Evolutionary conservation across 2,888 invertebrate genomes (phyloP).

Genomic region (Seira ritae): DNA sequence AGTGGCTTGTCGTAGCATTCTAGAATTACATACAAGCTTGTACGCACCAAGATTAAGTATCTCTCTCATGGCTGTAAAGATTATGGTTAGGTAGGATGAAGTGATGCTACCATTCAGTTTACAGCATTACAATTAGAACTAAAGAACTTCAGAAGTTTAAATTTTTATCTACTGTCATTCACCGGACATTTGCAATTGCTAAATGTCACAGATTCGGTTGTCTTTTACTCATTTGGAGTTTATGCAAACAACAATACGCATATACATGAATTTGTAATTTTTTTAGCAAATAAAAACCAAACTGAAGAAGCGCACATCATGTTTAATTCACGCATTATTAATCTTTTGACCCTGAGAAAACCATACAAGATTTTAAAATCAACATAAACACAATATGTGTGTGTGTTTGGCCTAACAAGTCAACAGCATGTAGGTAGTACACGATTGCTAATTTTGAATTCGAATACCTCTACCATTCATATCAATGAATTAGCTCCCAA

Average conservation of each 20-base stretch:
- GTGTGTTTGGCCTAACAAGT: neutral
- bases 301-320: neutral
- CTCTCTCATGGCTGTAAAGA: neutral
- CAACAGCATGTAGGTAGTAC: neutral
- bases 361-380: neutral
- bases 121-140: too few relatives aligned
- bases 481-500: neutral
- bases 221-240: too few relatives aligned
- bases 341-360: neutral
- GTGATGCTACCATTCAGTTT: neutral
- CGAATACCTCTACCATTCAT: neutral
- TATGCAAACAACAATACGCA: neutral
- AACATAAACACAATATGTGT: neutral
- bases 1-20: conserved; percentile 13
- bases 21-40: neutral
- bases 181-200: too few relatives aligned
- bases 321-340: neutral
- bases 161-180: too few relatives aligned
- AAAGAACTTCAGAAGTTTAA: too few relatives aligned
- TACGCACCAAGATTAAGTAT: neutral
- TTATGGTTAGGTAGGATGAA: neutral
- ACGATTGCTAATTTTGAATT: neutral
- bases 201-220: too few relatives aligned
- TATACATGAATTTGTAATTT: neutral
- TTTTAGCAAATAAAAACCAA: neutral